Evolutionary conservation across 2,888 invertebrate species (phyloP), one percentile per base, ranked within the genome.

Genomic region (Zaprionus lineosus): DNA sequence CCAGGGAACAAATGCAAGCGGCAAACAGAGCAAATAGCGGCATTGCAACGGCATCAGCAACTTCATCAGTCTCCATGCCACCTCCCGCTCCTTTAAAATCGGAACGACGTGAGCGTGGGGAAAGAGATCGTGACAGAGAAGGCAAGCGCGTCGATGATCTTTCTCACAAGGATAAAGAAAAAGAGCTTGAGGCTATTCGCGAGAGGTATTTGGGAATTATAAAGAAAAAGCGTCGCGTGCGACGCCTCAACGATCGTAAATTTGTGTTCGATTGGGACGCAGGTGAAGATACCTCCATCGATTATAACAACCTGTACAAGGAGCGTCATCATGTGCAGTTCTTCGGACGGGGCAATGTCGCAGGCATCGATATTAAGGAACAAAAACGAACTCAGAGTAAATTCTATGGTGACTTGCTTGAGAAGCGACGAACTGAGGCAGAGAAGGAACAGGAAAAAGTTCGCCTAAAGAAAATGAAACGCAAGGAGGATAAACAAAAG

Each of bases 231-330:
- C 93, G 98, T 8, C 92, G 98, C 55, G 97, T 98, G 0, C 92
- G 99, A 11, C 92, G 99, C 62, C 91, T 99, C 31, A 99, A 99
- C 91, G 99, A 99, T 88, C 92, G 99, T 9, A 99, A 99, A 91
- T 99, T 99, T 91, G 99, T 99, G 0, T 99, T 99, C 90, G 99
- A 99, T 90, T 99, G 99, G 99, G 99, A 99, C 91, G 98, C 98
- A 0, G 95, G 96, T 0, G 99, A 99, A 90, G 99, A 99, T 87
- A 99, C 99, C 0, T 97, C 98, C 1, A 94, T 95, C 63, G 99
- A 99, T 91, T 99, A 99, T 87, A 99, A 99, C 90, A 94, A 94
- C 59, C 91, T 99, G 14, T 99, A 99, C 87, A 99, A 98, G 90
- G 97, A 98, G 78, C 93, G 96, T 40, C 99, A 99, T 91, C 97